A percentile compares a stretch with the other conserved stretches of the same genome.
Evolutionary conservation across 1,140 invertebrate genomes (phyloP).

Genomic region (Melitaea cinxia): DNA sequence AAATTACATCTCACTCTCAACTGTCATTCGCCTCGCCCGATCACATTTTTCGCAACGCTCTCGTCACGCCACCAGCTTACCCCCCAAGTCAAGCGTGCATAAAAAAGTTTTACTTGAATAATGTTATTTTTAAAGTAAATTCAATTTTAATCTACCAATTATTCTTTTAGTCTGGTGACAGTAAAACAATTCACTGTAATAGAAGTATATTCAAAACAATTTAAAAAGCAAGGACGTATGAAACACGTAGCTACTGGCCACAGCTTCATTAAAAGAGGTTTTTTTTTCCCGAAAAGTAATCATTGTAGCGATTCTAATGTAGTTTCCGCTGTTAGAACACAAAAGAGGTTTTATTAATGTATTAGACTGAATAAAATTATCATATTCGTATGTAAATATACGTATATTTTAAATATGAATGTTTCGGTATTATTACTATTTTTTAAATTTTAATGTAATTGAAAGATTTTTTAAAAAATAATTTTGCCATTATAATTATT

Average conservation of each 20-base stretch:
- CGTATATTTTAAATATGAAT: not conserved
- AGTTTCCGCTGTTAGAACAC: not conserved
- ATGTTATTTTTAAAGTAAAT: not conserved
- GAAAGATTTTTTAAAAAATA: no score
- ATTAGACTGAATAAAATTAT: not conserved
- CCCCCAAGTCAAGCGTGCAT: no score
- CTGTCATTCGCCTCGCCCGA: no score
- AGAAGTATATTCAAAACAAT: conserved; percentile 18
- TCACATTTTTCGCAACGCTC: no score
- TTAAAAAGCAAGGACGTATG: conserved; percentile 21
- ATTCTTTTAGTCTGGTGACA: conserved; percentile 20
- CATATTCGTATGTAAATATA: not conserved
- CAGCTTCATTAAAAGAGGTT: conserved; percentile 11
- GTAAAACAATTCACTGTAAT: conserved; percentile 23
- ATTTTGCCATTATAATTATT: no score
- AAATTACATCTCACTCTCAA: no score
- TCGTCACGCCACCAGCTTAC: no score
- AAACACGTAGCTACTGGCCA: not conserved
- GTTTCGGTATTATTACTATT: no score
- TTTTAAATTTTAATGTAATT: no score
- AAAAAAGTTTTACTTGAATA: no score
- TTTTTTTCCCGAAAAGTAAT: conserved; percentile 22
- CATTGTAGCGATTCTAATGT: not conserved
- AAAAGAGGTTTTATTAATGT: not conserved
- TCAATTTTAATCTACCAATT: not conserved